These are phyloP conservation scores for Laupala kohalensis DNA, from an alignment of 1,140 invertebrate species.

Conservation along the genomic window DNA sequence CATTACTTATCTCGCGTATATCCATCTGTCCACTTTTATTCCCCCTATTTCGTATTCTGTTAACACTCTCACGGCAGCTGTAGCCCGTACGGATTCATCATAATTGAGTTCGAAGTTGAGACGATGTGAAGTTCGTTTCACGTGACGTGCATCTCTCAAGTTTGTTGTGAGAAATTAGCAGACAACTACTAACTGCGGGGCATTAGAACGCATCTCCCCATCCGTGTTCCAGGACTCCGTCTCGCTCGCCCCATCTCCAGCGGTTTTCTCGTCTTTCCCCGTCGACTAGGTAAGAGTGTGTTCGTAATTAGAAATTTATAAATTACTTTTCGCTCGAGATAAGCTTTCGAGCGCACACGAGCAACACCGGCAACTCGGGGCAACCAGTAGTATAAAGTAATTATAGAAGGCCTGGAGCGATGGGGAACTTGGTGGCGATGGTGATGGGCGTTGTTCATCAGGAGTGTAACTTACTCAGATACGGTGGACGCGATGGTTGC, in stretches of 20 bases:
- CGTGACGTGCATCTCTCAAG: not conserved
- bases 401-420: not conserved
- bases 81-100: not conserved
- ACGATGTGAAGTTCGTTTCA: not conserved
- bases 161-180: not conserved
- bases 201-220: not conserved
- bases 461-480: not conserved
- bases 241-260: not conserved
- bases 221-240: too few species aligned
- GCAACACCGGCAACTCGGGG: not conserved
- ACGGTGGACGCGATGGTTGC: not conserved
- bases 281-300: not conserved
- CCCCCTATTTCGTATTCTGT: too few species aligned
- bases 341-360: not conserved
- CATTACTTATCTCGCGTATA: too few species aligned
- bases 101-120: not conserved
- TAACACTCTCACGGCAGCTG: not conserved
- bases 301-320: not conserved
- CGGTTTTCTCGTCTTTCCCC: too few species aligned
- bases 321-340: not conserved
- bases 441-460: not conserved
- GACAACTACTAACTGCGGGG: not conserved
- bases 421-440: not conserved
- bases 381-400: not conserved
- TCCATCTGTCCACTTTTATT: too few species aligned